These are phyloP conservation scores for Aphelenchoides besseyi DNA, from an alignment of 1,140 invertebrate genomes.

Conservation along the genomic window DNA sequence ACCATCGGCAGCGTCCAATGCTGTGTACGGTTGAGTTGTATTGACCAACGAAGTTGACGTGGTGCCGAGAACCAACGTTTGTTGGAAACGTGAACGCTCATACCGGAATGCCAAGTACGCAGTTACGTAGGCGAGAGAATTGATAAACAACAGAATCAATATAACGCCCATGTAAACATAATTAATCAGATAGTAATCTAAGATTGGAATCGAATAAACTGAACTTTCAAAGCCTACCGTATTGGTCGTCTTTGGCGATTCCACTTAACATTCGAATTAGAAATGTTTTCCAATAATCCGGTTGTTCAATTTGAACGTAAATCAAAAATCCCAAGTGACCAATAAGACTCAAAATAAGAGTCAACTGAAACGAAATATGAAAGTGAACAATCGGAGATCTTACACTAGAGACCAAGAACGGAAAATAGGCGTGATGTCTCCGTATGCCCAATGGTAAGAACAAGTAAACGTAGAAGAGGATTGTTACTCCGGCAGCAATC, in stretches of 20 bases:
- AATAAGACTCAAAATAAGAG: neutral
- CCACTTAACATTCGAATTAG: neutral
- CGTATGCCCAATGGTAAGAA: neutral
- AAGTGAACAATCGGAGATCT: neutral
- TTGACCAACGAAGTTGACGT: neutral
- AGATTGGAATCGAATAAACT: neutral
- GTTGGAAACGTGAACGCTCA: neutral
- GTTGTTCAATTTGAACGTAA: neutral
- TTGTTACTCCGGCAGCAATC: neutral
- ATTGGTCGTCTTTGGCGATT: neutral
- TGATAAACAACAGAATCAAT: neutral
- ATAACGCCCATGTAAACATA: neutral
- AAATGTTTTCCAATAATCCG: neutral
- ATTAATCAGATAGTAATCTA: neutral
- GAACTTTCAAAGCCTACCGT: neutral
- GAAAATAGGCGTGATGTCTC: neutral
- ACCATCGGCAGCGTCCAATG: neutral
- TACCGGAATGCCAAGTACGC: neutral
- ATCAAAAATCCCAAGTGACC: neutral
- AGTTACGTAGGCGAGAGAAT: neutral
- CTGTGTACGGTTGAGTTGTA: neutral
- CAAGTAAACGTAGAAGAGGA: neutral
- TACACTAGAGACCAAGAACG: neutral
- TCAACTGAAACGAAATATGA: neutral
- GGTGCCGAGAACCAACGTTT: neutral